Conservation (phyloP, 2,113 vertebrate genomes). For the Channa maculata region DNA sequence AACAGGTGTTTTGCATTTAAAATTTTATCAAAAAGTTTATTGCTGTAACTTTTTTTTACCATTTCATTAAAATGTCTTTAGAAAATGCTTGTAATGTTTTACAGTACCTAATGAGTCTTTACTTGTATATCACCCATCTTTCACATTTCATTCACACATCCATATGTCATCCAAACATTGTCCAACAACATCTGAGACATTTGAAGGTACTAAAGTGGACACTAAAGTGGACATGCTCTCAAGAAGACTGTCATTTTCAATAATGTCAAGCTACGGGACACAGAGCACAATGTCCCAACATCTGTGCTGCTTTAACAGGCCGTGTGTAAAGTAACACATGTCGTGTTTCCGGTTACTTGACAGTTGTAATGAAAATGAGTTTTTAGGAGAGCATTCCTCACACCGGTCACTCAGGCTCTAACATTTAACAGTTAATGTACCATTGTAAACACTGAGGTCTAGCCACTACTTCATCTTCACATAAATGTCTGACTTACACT, state of each 20-base stretch:
- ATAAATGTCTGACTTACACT: constrained; percentile 5
- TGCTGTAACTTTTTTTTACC: background rate
- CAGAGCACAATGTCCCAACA: background rate
- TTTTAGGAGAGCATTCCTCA: constrained; percentile 13
- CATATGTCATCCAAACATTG: constrained; percentile 47
- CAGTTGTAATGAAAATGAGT: constrained; percentile 36
- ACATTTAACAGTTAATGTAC: constrained; percentile 34
- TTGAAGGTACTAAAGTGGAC: constrained; percentile 62
- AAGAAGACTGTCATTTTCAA: constrained; percentile 40
- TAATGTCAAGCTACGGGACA: constrained; percentile 19
- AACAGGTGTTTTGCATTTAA: no score
- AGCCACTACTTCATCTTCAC: constrained; percentile 25
- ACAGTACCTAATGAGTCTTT: constrained; percentile 5
- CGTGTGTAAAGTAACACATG: background rate
- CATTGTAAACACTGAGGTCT: constrained; percentile 21
- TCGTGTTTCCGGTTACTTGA: constrained; percentile 25
- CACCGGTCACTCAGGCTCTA: constrained; percentile 23
- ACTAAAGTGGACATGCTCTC: constrained; percentile 64
- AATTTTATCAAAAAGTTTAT: no score
- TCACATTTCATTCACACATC: constrained; percentile 43
- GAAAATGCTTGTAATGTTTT: constrained; percentile 14
- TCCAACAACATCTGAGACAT: constrained; percentile 44
- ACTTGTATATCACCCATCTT: constrained; percentile 31
- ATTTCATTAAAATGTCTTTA: constrained; percentile 30
- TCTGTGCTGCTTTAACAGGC: background rate